Conservation (phyloP, 1,140 invertebrate species). For the Charaxes varanes region DNA sequence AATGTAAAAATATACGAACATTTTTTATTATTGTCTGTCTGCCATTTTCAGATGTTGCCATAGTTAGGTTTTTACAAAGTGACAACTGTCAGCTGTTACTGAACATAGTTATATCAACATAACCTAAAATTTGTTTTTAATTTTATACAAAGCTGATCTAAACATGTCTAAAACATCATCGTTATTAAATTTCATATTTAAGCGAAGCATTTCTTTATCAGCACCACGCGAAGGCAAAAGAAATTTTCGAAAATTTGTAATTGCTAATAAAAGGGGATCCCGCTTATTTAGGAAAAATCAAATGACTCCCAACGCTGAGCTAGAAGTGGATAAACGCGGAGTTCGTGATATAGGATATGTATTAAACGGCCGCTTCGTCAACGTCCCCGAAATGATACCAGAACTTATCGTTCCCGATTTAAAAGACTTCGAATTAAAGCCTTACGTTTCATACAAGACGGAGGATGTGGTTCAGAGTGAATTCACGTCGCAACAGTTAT, state of each 20-base stretch:
- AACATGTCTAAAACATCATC: slow-evolving; percentile 52
- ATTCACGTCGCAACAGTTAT: slow-evolving; percentile 90
- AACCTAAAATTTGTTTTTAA: slow-evolving; percentile 4
- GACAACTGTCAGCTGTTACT: too few species aligned
- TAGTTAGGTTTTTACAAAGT: too few species aligned
- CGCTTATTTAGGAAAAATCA: slow-evolving; percentile 78
- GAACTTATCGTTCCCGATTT: slow-evolving; percentile 94
- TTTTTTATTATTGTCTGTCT: too few species aligned
- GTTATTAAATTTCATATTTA: slow-evolving; percentile 48
- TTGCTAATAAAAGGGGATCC: slow-evolving; percentile 83
- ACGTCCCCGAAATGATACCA: slow-evolving; percentile 92
- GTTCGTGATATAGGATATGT: slow-evolving; percentile 77
- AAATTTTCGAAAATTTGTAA: slow-evolving; percentile 86
- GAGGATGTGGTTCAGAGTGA: slow-evolving; percentile 83
- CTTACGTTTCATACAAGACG: slow-evolving; percentile 93
- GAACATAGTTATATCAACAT: too few species aligned
- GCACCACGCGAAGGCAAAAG: slow-evolving; percentile 78
- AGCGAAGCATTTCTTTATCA: slow-evolving; percentile 77
- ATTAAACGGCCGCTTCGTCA: slow-evolving; percentile 75
- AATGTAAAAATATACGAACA: too few species aligned
- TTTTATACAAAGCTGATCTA: background rate
- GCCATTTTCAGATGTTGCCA: too few species aligned
- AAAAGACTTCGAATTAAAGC: slow-evolving; percentile 86
- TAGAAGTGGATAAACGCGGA: slow-evolving; percentile 80
- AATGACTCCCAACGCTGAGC: slow-evolving; percentile 75